Evolutionary conservation across 2,888 invertebrate species (phyloP).

Genomic region (Diarsia dahlii): DNA sequence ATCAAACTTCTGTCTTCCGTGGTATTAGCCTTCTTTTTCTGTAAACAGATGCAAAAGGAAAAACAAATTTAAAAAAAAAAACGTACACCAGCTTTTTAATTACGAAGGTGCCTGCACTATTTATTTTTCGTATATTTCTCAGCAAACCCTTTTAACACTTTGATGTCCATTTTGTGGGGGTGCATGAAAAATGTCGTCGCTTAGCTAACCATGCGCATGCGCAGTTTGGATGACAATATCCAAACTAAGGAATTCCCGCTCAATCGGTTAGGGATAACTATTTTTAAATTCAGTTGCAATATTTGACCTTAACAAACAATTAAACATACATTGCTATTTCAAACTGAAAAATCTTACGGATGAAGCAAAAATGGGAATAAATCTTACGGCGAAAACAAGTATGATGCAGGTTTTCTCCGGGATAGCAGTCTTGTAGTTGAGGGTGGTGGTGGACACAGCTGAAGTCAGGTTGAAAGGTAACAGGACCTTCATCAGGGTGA

Average conservation of each 20-base stretch:
- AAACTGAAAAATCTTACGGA: background rate
- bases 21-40: conserved; percentile 70
- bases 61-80: too few relatives aligned
- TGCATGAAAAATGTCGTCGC: too few relatives aligned
- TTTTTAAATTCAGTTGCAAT: too few relatives aligned
- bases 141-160: background rate
- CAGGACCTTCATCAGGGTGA: conserved; percentile 82
- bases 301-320: too few relatives aligned
- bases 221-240: too few relatives aligned
- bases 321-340: background rate
- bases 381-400: conserved; percentile 81
- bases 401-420: conserved; percentile 77
- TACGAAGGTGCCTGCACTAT: background rate
- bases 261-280: too few relatives aligned
- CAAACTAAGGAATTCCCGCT: too few relatives aligned
- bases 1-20: conserved; percentile 76
- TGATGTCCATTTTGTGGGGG: background rate
- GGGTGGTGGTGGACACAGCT: conserved; percentile 70
- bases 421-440: conserved; percentile 65
- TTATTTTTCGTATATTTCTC: background rate
- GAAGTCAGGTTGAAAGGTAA: conserved; percentile 79
- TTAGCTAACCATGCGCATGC: too few relatives aligned
- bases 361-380: too few relatives aligned
- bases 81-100: too few relatives aligned
- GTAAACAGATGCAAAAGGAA: conserved; percentile 8